Percentiles rank a stretch among this genome's conserved stretches.
phyloP scores from a whole-genome alignment of 2,888 invertebrate species.

The Bombylius discolor region DNA sequence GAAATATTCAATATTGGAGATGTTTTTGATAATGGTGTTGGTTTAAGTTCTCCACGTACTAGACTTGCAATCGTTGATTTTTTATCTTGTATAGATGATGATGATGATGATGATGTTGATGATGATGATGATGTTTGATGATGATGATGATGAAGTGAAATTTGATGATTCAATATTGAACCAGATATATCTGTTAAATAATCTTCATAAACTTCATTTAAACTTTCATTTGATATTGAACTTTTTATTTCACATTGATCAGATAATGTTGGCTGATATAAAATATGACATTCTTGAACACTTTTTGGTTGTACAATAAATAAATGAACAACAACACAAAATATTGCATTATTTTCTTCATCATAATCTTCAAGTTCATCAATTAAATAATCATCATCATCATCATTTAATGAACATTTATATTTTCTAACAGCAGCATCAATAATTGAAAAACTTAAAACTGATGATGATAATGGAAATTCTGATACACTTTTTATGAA shows the following conservation, averaged over 20 bases:
- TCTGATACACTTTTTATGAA: conserved; percentile 67
- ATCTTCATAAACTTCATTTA: not conserved
- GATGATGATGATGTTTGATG: not conserved
- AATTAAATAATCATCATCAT: conserved; percentile 33
- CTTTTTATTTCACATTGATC: conserved; percentile 25
- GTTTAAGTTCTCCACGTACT: not conserved
- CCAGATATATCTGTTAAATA: conserved; percentile 1
- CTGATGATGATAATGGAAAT: conserved; percentile 74
- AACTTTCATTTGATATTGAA: conserved; percentile 19
- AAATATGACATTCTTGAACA: conserved; percentile 69
- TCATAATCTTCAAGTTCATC: conserved; percentile 49
- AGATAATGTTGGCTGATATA: conserved; percentile 41
- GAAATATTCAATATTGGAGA: not conserved
- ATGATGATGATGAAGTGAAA: not conserved
- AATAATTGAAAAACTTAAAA: conserved; percentile 77
- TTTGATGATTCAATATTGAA: not conserved
- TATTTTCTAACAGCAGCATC: conserved; percentile 52
- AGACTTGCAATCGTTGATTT: not conserved
- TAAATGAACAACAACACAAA: conserved; percentile 44
- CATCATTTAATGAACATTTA: conserved; percentile 37
- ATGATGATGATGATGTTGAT: not conserved
- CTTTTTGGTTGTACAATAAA: conserved; percentile 80
- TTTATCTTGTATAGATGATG: not conserved
- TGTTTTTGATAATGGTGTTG: not conserved
- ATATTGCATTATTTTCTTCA: conserved; percentile 41